phyloP scores from a whole-genome alignment of 2,888 invertebrate genomes.

The Nymphalis urticae region DNA sequence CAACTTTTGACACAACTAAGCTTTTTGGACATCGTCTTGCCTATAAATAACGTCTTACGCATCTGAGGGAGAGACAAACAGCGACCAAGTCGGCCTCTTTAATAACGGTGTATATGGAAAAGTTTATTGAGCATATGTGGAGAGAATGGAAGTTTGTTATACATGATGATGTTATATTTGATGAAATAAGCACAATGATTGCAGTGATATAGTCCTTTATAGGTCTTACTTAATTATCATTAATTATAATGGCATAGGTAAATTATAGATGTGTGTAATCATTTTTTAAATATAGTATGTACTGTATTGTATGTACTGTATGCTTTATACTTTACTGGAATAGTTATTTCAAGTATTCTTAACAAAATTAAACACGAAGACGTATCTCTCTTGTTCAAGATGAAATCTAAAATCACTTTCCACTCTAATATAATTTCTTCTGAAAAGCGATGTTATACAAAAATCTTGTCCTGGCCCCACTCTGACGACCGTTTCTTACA shows the following conservation, averaged over 20 bases:
- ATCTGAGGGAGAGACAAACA: constrained; percentile 45
- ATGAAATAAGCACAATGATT: no score
- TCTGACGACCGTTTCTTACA: constrained; percentile 46
- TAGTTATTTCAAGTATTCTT: no score
- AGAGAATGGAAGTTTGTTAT: not conserved
- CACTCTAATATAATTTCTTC: not conserved
- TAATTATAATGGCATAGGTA: no score
- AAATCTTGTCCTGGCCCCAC: constrained; percentile 50
- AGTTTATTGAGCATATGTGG: constrained; percentile 33
- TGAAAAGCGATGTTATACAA: constrained; percentile 42
- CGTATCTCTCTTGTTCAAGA: not conserved
- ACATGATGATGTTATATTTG: no score
- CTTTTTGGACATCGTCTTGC: constrained; percentile 79
- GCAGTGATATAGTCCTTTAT: no score
- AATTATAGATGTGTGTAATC: no score
- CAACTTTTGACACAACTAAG: constrained; percentile 85
- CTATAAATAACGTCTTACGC: constrained; percentile 80
- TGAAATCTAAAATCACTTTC: not conserved
- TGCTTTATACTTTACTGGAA: no score
- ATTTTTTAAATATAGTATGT: no score
- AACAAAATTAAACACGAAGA: not conserved
- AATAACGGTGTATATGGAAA: constrained; percentile 13
- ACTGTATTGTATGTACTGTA: no score
- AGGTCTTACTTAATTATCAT: no score
- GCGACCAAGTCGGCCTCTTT: constrained; percentile 30